phyloP scores from a whole-genome alignment of 2,888 invertebrate genomes.

The Aplocera efformata region DNA sequence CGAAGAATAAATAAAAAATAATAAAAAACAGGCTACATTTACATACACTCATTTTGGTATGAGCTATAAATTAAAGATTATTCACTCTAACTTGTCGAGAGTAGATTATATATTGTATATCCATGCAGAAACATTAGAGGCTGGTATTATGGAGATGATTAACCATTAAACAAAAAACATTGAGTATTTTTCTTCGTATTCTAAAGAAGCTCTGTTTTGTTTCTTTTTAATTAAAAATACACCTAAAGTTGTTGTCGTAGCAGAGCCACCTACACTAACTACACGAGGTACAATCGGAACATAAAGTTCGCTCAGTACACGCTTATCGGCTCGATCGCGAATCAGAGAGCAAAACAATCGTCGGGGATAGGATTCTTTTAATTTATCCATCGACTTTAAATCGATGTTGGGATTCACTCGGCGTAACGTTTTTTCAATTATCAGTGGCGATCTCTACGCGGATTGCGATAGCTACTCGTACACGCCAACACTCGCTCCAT shows the following conservation, averaged over 20 bases:
- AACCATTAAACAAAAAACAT: not conserved
- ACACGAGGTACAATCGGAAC: slow-evolving; percentile 55
- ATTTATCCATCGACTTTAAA: slow-evolving; percentile 76
- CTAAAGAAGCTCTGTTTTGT: slow-evolving; percentile 12
- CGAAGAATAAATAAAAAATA: too few relatives aligned
- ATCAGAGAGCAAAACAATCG: slow-evolving; percentile 67
- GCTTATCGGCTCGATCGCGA: slow-evolving; percentile 65
- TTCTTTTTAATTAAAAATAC: slow-evolving; percentile 54
- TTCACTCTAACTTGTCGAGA: too few relatives aligned
- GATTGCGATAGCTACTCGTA: slow-evolving; percentile 64
- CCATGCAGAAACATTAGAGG: too few relatives aligned
- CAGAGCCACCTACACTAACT: slow-evolving; percentile 57
- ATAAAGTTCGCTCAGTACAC: slow-evolving; percentile 68
- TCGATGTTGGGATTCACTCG: slow-evolving; percentile 74
- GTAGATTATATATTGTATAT: too few relatives aligned
- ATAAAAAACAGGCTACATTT: too few relatives aligned
- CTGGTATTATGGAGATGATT: too few relatives aligned
- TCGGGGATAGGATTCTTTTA: slow-evolving; percentile 64
- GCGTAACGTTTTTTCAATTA: slow-evolving; percentile 72
- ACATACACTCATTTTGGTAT: too few relatives aligned
- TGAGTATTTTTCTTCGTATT: slow-evolving; percentile 4
- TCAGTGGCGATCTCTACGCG: slow-evolving; percentile 66
- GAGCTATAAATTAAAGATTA: too few relatives aligned
- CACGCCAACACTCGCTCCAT: slow-evolving; percentile 45
- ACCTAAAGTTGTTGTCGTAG: slow-evolving; percentile 41